phyloP scores from a whole-genome alignment of 2,888 invertebrate species.

The Ceratothoa steindachneri region DNA sequence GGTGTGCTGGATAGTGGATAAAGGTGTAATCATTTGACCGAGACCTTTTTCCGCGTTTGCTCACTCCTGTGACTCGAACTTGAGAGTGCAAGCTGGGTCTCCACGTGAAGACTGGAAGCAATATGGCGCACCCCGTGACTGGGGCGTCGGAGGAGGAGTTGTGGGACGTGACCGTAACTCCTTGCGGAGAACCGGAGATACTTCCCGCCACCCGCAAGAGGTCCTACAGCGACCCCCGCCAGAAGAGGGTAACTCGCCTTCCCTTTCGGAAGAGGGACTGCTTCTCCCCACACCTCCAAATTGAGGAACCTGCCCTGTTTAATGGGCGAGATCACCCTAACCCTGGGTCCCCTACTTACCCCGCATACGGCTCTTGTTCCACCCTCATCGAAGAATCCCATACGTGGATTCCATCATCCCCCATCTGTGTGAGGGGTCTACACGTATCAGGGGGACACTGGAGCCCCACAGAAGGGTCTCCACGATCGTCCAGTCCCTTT shows the following conservation, averaged over 20 bases:
- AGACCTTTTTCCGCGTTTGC: no score
- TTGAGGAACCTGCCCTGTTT: background rate
- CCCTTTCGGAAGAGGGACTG: background rate
- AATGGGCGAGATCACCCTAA: background rate
- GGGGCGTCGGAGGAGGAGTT: background rate
- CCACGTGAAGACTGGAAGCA: no score
- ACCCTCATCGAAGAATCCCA: background rate
- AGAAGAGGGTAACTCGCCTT: background rate
- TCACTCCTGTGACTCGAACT: no score
- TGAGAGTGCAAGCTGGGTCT: no score
- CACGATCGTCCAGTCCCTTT: constrained; percentile 14
- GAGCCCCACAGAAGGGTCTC: background rate
- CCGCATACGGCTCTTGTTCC: constrained; percentile 2
- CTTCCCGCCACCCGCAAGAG: constrained; percentile 23
- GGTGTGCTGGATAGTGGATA: no score
- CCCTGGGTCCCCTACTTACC: constrained; percentile 4
- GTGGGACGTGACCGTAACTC: background rate
- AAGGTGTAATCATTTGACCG: no score
- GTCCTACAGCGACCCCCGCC: constrained; percentile 35
- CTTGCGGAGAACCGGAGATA: background rate
- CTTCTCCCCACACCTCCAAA: background rate
- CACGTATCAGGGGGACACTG: background rate
- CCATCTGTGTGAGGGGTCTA: background rate
- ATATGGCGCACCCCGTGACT: no score
- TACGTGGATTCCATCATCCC: background rate